Evolutionary conservation across 2,113 vertebrate species (phyloP).

Genomic region (Lipophrys pholis): DNA sequence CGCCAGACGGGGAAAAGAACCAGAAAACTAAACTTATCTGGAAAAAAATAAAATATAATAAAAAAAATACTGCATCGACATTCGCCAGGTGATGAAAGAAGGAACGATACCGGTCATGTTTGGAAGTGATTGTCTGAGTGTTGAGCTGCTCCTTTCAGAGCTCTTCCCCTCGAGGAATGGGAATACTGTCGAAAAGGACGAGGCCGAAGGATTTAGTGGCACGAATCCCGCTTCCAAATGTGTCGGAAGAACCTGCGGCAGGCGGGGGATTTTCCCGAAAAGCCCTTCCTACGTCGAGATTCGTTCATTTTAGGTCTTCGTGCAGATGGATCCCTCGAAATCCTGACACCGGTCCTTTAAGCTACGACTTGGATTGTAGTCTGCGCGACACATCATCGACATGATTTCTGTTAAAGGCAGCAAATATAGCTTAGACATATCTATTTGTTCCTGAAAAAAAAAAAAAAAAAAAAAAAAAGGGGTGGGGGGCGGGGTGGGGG

Average conservation of each 20-base stretch:
- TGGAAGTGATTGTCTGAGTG: neutral
- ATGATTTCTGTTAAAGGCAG: conserved; percentile 60
- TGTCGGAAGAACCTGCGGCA: too few relatives aligned
- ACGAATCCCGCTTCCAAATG: too few relatives aligned
- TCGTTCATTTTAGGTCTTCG: too few relatives aligned
- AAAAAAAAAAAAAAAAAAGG: conserved; percentile 44
- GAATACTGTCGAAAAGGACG: too few relatives aligned
- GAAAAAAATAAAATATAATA: neutral
- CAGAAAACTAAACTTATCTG: neutral
- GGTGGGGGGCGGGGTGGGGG: too few relatives aligned
- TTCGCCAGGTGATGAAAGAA: conserved; percentile 34
- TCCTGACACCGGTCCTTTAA: too few relatives aligned
- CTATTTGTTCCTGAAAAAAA: conserved; percentile 58
- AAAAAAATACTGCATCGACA: conserved; percentile 28
- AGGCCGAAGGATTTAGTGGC: too few relatives aligned
- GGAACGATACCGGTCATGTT: neutral
- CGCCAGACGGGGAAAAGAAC: neutral
- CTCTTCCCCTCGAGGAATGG: too few relatives aligned
- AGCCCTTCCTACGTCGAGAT: too few relatives aligned
- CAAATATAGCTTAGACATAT: conserved; percentile 55
- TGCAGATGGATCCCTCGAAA: too few relatives aligned
- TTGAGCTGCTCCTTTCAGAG: conserved; percentile 17
- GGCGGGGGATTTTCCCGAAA: too few relatives aligned
- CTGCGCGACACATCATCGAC: conserved; percentile 11
- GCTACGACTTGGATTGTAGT: neutral